Evolutionary conservation across 2,888 invertebrate species (phyloP).

Genomic region (Homarus gammarus): DNA sequence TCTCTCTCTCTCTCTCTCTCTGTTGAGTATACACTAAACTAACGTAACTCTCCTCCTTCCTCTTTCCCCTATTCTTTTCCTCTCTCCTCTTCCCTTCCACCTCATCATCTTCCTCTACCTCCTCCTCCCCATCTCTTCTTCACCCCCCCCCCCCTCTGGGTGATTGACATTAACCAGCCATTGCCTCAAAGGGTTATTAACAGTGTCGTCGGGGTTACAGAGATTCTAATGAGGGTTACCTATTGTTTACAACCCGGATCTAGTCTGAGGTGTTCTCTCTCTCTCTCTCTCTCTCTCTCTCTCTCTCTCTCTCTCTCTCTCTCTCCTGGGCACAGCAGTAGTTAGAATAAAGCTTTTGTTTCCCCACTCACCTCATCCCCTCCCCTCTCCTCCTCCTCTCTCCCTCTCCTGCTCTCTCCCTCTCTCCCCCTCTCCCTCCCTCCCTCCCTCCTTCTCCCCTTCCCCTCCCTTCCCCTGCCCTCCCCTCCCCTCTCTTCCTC

Average conservation of each 20-base stretch:
- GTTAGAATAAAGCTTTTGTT: neutral
- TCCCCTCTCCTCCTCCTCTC: neutral
- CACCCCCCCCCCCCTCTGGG: neutral
- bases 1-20: neutral
- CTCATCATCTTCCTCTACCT: neutral
- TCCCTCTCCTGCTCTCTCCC: neutral
- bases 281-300: neutral
- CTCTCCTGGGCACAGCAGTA: neutral
- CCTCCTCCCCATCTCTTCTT: neutral
- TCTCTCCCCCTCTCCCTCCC: neutral
- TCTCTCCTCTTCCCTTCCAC: neutral
- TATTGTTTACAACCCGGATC: too few species aligned
- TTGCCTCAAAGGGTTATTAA: too few species aligned
- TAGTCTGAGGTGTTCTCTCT: too few species aligned
- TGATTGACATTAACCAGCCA: too few species aligned
- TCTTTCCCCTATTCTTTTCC: neutral
- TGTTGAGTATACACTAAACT: too few species aligned
- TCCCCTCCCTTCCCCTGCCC: neutral
- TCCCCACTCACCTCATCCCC: neutral
- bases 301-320: constrained; percentile 20
- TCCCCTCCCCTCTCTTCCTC: neutral
- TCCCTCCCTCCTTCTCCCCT: neutral
- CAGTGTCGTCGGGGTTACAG: too few species aligned
- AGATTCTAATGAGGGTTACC: too few species aligned
- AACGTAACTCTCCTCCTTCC: neutral